phyloP scores from a whole-genome alignment of 2,797 vertebrate genomes.

The Sebastolobus altivelis region DNA sequence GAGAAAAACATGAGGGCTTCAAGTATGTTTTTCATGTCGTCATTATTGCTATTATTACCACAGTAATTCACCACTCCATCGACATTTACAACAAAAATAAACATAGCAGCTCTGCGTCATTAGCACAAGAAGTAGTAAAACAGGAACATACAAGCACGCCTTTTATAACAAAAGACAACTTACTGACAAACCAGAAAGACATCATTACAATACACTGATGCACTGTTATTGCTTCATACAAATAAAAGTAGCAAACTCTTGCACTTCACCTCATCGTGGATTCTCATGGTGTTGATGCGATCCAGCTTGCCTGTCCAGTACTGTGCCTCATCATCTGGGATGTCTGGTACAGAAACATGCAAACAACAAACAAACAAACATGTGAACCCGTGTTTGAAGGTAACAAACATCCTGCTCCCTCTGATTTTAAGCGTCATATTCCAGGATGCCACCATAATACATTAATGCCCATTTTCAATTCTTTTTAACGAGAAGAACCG shows the following conservation, averaged over 20 bases:
- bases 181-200: neutral
- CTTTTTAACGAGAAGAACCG: constrained; percentile 31
- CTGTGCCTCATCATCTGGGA: constrained; percentile 96
- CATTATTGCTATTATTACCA: neutral
- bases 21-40: neutral
- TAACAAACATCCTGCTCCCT: neutral
- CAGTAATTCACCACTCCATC: neutral
- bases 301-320: constrained; percentile 96
- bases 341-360: constrained; percentile 85
- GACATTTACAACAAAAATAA: neutral
- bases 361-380: constrained; percentile 32
- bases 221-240: neutral
- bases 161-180: neutral
- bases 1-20: constrained; percentile 9
- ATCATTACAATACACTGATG: neutral
- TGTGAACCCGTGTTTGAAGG: neutral
- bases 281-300: constrained; percentile 90
- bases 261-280: constrained; percentile 89
- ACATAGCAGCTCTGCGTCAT: neutral
- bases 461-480: constrained; percentile 61
- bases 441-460: constrained; percentile 26
- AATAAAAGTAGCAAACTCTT: neutral
- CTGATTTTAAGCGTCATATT: constrained; percentile 4
- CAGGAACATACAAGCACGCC: neutral
- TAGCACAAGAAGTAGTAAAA: neutral